Evolutionary conservation across 1,140 invertebrate genomes (phyloP).

Genomic region (Lepidurus apus): DNA sequence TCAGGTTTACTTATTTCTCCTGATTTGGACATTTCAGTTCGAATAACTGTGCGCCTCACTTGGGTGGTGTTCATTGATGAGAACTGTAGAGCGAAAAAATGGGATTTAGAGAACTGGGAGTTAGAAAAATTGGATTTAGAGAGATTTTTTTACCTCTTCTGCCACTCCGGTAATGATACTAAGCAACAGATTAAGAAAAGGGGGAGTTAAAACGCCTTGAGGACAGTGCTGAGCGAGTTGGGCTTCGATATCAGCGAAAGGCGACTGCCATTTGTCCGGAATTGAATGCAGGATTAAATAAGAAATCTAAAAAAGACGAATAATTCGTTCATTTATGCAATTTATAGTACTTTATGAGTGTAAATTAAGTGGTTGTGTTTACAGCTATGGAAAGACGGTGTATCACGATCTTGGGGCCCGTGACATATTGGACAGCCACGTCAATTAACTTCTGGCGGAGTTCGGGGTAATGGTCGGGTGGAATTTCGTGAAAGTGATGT

Average conservation of each 20-base stretch:
- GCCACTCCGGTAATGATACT: constrained; percentile 70
- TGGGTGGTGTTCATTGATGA: constrained; percentile 48
- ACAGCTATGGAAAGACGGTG: constrained; percentile 81
- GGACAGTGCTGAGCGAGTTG: constrained; percentile 58
- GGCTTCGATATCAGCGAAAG: constrained; percentile 57
- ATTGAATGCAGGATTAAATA: constrained; percentile 61
- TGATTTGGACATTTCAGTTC: constrained; percentile 48
- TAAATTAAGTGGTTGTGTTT: constrained; percentile 44
- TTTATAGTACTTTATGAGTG: constrained; percentile 29
- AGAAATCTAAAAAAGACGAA: constrained; percentile 52
- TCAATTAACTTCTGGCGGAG: constrained; percentile 69
- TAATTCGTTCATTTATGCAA: constrained; percentile 28
- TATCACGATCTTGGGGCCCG: constrained; percentile 73
- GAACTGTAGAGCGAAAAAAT: constrained; percentile 46
- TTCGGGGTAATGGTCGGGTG: constrained; percentile 63
- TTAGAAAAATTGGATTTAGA: background rate
- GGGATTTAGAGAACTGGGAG: background rate
- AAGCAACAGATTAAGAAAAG: constrained; percentile 57
- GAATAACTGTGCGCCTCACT: constrained; percentile 45
- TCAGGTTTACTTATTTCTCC: constrained; percentile 41
- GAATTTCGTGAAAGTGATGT: constrained; percentile 78
- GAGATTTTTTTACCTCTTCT: constrained; percentile 59
- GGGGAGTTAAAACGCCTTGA: constrained; percentile 51
- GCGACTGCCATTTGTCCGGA: constrained; percentile 56
- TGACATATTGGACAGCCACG: constrained; percentile 64